These are phyloP conservation scores for Phodopus roborovskii DNA, from an alignment of 2,113 vertebrate genomes.

Conservation along the genomic window DNA sequence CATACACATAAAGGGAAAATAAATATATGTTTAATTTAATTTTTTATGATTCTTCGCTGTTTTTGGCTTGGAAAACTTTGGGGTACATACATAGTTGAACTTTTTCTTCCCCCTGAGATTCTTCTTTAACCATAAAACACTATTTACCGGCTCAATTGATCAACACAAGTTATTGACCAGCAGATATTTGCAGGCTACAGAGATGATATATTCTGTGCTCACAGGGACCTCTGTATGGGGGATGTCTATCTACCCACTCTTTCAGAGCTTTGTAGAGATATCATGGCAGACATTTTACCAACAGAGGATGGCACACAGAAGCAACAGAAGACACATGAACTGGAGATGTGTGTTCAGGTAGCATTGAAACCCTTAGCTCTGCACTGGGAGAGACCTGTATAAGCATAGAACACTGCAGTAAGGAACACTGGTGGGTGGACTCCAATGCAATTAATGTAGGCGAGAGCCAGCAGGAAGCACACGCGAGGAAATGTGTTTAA, in stretches of 20 bases:
- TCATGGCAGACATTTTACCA: background rate
- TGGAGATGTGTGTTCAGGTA: background rate
- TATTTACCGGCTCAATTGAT: background rate
- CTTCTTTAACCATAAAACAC: background rate
- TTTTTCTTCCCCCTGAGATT: background rate
- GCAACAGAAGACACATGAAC: background rate
- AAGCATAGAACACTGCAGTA: fast-evolving
- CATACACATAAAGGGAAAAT: background rate
- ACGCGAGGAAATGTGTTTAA: background rate
- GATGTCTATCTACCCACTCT: no score
- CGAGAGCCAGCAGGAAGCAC: background rate
- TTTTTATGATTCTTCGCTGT: background rate
- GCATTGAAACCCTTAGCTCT: background rate
- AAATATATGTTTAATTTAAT: background rate
- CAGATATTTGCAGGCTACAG: background rate
- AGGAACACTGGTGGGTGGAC: background rate
- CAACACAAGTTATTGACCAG: background rate
- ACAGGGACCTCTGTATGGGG: background rate
- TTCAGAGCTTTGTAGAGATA: background rate
- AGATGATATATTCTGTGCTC: background rate
- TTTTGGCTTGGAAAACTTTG: background rate
- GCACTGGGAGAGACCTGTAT: background rate
- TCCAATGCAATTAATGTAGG: background rate
- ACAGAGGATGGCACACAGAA: background rate
- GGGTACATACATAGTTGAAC: background rate